A percentile compares a stretch with the other conserved stretches of the same genome.
Evolutionary conservation across 64 coral and sea anemone genomes (phyloP).

Genomic region (Montipora sp.): DNA sequence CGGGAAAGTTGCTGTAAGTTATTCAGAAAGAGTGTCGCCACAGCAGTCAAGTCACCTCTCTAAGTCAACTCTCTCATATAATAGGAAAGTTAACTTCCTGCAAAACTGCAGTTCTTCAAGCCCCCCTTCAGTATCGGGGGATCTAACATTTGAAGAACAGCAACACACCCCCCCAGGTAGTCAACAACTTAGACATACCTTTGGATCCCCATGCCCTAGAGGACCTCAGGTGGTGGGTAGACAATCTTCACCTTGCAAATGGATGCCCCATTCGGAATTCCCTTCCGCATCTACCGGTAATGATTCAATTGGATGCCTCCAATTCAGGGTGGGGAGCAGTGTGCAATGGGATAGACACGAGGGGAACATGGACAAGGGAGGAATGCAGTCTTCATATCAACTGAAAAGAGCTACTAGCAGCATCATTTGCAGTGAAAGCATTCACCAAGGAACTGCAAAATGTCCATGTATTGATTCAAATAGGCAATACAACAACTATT

Average conservation of each 20-base stretch:
- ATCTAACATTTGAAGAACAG: constrained; percentile 36
- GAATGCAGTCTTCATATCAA: constrained; percentile 18
- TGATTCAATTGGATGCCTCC: constrained; percentile 48
- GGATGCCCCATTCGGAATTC: neutral
- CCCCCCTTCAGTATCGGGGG: constrained; percentile 14
- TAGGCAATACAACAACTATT: no score
- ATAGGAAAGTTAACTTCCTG: constrained; percentile 43
- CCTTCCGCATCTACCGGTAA: constrained; percentile 5
- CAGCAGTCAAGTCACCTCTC: neutral
- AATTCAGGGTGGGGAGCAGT: constrained; percentile 48
- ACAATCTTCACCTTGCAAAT: constrained; percentile 16
- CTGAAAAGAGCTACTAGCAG: no score
- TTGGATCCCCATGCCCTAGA: neutral
- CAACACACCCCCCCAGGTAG: neutral
- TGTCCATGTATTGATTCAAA: no score
- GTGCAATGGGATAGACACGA: constrained; percentile 8
- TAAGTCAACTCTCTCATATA: constrained; percentile 36
- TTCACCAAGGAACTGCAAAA: no score
- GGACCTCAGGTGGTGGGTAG: constrained; percentile 48
- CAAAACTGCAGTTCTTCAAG: constrained; percentile 33
- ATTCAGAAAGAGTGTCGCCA: neutral
- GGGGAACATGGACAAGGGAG: constrained; percentile 18
- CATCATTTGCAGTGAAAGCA: no score
- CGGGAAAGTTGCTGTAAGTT: neutral
- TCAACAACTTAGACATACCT: no score